Conservation (phyloP, 2,888 invertebrate genomes). For the Noctua pronuba region DNA sequence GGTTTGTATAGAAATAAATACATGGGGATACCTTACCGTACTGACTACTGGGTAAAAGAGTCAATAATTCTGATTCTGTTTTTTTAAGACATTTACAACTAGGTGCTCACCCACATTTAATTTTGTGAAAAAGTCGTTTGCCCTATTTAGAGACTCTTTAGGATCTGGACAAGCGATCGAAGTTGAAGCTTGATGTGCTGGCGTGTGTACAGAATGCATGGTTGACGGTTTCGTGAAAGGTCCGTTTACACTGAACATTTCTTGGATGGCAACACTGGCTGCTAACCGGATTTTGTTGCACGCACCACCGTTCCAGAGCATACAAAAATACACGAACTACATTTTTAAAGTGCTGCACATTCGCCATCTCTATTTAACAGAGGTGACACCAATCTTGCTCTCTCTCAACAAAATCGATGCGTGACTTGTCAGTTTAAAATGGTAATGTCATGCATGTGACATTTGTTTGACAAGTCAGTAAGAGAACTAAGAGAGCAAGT, state of each 20-base stretch:
- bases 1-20: too few species aligned
- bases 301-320: background rate
- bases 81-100: too few species aligned
- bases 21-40: too few species aligned
- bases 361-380: constrained; percentile 1
- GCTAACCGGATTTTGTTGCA: background rate
- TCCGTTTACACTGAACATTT: background rate
- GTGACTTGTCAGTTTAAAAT: constrained; percentile 5
- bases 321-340: background rate
- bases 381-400: background rate
- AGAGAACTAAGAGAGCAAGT: background rate
- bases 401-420: background rate
- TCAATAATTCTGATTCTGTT: too few species aligned
- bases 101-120: too few species aligned
- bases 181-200: too few species aligned
- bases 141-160: too few species aligned
- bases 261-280: constrained; percentile 14
- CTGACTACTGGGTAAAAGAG: too few species aligned
- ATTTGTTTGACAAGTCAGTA: background rate
- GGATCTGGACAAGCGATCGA: too few species aligned
- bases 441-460: constrained; percentile 6
- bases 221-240: too few species aligned
- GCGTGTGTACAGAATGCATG: too few species aligned
- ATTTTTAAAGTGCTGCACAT: background rate
- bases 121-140: too few species aligned